A percentile compares a stretch with the other conserved stretches of the same genome.
Conservation (phyloP, 1,140 invertebrate species). For the Lasaia peninsularis region DNA sequence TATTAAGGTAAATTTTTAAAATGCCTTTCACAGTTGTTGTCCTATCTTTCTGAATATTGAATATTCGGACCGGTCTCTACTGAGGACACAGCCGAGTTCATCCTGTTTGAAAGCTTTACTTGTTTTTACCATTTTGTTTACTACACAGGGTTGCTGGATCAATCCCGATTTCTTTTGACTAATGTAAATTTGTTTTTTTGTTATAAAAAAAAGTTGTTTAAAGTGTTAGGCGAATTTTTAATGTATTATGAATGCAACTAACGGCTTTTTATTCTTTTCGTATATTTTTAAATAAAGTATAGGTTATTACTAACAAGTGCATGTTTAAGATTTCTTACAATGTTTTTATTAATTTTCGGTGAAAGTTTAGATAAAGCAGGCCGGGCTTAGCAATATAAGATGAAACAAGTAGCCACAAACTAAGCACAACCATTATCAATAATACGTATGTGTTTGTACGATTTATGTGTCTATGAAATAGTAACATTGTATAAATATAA, state of each 20-base stretch:
- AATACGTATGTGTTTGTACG: slow-evolving; percentile 4
- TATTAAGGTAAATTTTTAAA: slow-evolving; percentile 72
- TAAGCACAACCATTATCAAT: slow-evolving; percentile 46
- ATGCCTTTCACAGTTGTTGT: slow-evolving; percentile 69
- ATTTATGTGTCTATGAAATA: slow-evolving; percentile 11
- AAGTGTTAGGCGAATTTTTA: slow-evolving; percentile 35
- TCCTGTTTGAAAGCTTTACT: slow-evolving; percentile 65
- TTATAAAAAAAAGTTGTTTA: slow-evolving; percentile 53
- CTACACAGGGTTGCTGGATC: slow-evolving; percentile 65
- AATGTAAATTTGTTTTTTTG: slow-evolving; percentile 52
- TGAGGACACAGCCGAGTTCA: slow-evolving; percentile 47
- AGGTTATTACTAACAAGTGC: slow-evolving; percentile 61
- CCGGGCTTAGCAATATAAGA: slow-evolving; percentile 62
- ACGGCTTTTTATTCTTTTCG: slow-evolving; percentile 35
- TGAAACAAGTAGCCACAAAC: slow-evolving; percentile 34
- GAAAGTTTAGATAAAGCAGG: slow-evolving; percentile 29
- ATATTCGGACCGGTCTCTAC: slow-evolving; percentile 57
- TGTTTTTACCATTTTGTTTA: slow-evolving; percentile 70
- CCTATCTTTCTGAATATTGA: slow-evolving; percentile 67
- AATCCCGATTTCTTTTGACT: slow-evolving; percentile 68
- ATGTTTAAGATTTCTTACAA: slow-evolving; percentile 60
- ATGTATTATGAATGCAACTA: slow-evolving; percentile 65
- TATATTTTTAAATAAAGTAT: background rate
- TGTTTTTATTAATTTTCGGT: slow-evolving; percentile 30
- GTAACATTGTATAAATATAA: background rate